phyloP scores from a whole-genome alignment of 2,888 invertebrate genomes.

The Temnothorax unifasciatus region DNA sequence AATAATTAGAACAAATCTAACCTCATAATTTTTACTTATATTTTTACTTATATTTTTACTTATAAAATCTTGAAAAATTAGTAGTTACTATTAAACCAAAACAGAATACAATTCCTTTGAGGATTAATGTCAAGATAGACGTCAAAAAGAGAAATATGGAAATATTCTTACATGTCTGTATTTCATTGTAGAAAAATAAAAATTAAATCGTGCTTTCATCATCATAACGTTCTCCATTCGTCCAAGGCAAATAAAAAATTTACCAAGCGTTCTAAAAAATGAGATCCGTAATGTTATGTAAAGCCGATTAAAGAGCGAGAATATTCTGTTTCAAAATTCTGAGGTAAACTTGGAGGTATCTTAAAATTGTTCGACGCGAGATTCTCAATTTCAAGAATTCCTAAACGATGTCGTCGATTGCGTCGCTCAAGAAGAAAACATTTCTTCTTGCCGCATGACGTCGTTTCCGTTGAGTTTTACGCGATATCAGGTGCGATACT shows the following conservation, averaged over 20 bases:
- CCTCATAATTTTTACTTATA: neutral
- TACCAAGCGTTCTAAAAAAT: conserved; percentile 2
- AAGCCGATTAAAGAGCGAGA: neutral
- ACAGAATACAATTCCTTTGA: neutral
- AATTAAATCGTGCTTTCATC: conserved; percentile 12
- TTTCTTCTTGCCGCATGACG: neutral
- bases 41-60: too few relatives aligned
- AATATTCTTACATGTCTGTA: neutral
- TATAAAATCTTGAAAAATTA: neutral
- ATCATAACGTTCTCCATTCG: neutral
- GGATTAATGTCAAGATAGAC: neutral
- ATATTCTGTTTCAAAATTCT: conserved; percentile 16
- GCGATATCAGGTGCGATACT: conserved; percentile 82
- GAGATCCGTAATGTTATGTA: neutral
- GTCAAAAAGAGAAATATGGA: neutral
- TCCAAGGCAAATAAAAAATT: neutral
- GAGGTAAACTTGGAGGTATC: neutral
- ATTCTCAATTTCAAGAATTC: conserved; percentile 40
- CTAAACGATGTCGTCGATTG: conserved; percentile 15
- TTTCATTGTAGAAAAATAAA: neutral
- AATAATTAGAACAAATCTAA: neutral
- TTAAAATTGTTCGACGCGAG: conserved; percentile 20
- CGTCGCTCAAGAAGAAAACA: conserved; percentile 3
- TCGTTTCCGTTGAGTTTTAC: conserved; percentile 50
- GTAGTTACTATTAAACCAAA: neutral